phyloP scores from a whole-genome alignment of 2,888 invertebrate species.

The Machimus atricapillus region DNA sequence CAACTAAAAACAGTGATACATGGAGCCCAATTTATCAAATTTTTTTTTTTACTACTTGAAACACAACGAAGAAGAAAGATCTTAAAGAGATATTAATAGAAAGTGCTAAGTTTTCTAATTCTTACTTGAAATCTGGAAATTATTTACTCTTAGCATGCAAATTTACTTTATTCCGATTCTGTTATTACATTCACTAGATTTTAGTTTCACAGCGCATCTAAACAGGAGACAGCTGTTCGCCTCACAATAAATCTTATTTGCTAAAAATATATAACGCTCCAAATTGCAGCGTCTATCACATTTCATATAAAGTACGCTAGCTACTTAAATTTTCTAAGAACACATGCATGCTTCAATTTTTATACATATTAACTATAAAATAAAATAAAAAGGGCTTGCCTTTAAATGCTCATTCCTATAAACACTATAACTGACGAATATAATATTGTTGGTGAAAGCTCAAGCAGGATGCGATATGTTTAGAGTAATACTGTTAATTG shows the following conservation, averaged over 20 bases:
- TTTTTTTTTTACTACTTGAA: not conserved
- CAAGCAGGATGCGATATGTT: slow-evolving; percentile 10
- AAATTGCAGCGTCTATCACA: not conserved
- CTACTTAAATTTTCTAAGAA: not conserved
- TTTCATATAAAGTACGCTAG: not conserved
- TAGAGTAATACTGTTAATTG: not conserved
- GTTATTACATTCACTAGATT: not conserved
- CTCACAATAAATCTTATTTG: not conserved
- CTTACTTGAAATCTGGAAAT: not conserved
- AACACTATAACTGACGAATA: not conserved
- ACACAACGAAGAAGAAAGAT: not conserved
- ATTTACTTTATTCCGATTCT: not conserved
- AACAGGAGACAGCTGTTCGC: not conserved
- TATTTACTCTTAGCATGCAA: not conserved
- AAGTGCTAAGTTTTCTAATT: not conserved
- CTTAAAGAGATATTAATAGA: not conserved
- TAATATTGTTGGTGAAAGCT: not conserved
- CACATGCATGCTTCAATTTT: not conserved
- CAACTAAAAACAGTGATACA: not conserved
- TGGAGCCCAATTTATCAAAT: not conserved
- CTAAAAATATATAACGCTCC: not conserved
- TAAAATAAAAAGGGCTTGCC: not conserved
- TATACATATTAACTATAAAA: not conserved
- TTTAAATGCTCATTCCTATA: not conserved
- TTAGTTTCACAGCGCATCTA: slow-evolving; percentile 16